Evolutionary conservation across 2,888 invertebrate species (phyloP), one percentile per base, ranked within the genome.

Genomic region (Galerucella pusilla): DNA sequence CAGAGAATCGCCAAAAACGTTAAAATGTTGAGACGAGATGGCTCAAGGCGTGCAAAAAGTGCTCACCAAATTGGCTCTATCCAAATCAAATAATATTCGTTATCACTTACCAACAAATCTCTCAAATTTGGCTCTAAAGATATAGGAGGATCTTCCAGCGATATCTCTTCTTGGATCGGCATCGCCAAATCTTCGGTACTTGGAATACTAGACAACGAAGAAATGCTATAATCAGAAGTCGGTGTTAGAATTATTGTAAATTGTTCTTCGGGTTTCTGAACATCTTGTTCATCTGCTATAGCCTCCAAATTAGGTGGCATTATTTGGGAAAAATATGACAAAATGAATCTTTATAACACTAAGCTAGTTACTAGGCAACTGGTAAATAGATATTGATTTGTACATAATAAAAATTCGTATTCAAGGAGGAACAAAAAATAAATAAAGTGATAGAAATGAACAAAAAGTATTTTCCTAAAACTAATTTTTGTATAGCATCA

Each of bases 101-200:
- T 2, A 45, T 5, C 28, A 67, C 75, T 80, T 79, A 85, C 85
- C 81, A 85, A 74, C 42, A 84, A 77, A 59, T 84, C 84, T 71
- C 79, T 75, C n/a, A 85, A 75, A 68, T 81, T 83, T 28, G 82
- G 79, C 65, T 84, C 84, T 61, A 80, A 35, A 10, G 81, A 64
- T 12, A 70, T 61, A 35, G 71, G 63, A 16, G 74, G 71, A 42
- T 75, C 72, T 25, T 74, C 76, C 11, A 60, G 46, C 9, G 65
- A 16, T 46, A 64, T 28, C 7, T 61, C 57, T 60, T 71, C 70
- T 35, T 76, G 66, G n/a, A 60, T 52, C 20, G 68, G 71, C 11
- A 54, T 14, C 35, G 57, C 20, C 46, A 63, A 68, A 6, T 78
- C 73, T 54, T 74, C 76, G 12, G 16, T 65, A 45, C 46, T 72